Evolutionary conservation across 2,797 vertebrate genomes (phyloP).

Genomic region (Gambelia wislizenii): DNA sequence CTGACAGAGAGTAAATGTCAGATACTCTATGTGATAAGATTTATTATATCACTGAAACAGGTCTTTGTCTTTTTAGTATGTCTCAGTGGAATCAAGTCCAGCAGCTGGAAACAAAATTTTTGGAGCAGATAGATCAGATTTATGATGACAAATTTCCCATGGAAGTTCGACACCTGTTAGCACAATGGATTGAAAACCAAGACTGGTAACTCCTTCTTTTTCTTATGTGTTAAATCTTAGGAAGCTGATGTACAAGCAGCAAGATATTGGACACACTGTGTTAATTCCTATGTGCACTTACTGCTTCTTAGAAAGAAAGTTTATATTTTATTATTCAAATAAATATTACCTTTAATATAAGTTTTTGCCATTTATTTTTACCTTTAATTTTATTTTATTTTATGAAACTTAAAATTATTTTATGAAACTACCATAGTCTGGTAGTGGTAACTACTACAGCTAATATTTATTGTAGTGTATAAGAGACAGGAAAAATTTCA

Average conservation of each 20-base stretch:
- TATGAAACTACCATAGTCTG: neutral
- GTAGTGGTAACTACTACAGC: neutral
- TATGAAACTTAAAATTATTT: neutral
- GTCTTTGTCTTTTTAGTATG: constrained; percentile 82
- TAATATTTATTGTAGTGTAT: neutral
- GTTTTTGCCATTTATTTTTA: neutral
- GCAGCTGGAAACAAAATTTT: constrained; percentile 91
- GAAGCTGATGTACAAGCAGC: neutral
- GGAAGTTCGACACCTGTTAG: constrained; percentile 94
- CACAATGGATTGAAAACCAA: constrained; percentile 94
- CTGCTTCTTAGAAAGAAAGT: constrained; percentile 17
- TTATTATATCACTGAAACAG: neutral
- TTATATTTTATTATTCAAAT: constrained; percentile 4
- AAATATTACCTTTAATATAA: neutral
- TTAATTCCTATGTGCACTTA: constrained; percentile 12
- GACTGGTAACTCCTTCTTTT: constrained; percentile 87
- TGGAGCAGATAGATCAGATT: constrained; percentile 96
- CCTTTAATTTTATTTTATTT: neutral
- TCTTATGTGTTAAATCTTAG: neutral
- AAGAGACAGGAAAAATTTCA: neutral
- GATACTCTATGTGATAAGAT: neutral
- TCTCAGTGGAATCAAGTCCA: constrained; percentile 98
- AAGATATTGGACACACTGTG: neutral
- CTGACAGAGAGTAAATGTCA: neutral
- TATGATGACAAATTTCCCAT: constrained; percentile 98